Evolutionary conservation across 1,140 invertebrate genomes (phyloP).

Genomic region (Pseudoatta argentina): DNA sequence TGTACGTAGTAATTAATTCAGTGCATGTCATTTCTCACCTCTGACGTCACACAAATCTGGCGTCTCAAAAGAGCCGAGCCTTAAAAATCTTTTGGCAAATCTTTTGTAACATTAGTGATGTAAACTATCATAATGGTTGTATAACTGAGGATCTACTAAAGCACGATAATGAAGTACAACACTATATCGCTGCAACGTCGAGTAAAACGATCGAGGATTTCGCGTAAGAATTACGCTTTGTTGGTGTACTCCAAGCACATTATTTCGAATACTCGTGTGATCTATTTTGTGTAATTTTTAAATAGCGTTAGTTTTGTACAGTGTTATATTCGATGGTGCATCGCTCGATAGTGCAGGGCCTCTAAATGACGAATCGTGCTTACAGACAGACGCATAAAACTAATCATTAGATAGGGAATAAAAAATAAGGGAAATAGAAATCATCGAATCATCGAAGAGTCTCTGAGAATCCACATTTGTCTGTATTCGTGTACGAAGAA

Average conservation of each 20-base stretch:
- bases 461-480: not conserved
- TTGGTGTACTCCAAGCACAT: not conserved
- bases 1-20: no score
- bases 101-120: no score
- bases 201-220: constrained; percentile 1
- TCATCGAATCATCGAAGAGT: not conserved
- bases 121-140: not conserved
- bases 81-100: no score
- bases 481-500: constrained; percentile 17
- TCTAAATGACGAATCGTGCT: constrained; percentile 28
- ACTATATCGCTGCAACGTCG: not conserved
- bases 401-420: not conserved
- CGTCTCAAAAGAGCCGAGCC: no score
- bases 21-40: no score
- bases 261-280: constrained; percentile 27
- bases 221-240: constrained; percentile 31
- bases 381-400: constrained; percentile 4
- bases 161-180: not conserved
- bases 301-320: constrained; percentile 51
- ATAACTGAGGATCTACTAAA: not conserved
- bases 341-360: constrained; percentile 50
- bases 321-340: constrained; percentile 29
- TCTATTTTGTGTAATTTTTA: constrained; percentile 37
- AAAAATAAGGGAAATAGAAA: not conserved
- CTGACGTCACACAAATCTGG: no score